Evolutionary conservation across 1,140 invertebrate species (phyloP).

Genomic region (Cataglyphis hispanica): DNA sequence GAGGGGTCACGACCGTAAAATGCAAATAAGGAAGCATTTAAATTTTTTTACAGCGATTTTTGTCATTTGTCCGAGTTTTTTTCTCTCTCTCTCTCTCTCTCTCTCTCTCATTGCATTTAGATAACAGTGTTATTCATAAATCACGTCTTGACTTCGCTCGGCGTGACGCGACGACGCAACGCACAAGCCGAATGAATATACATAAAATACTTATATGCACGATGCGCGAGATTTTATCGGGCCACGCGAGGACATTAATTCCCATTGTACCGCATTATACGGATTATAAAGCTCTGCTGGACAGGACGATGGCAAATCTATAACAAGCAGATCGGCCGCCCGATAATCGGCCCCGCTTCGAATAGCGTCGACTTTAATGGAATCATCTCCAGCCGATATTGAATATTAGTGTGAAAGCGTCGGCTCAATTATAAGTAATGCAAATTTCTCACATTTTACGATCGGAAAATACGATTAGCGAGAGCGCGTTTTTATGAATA

Average conservation of each 20-base stretch:
- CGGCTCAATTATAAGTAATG: slow-evolving; percentile 23
- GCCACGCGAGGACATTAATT: slow-evolving; percentile 70
- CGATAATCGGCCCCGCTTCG: slow-evolving; percentile 65
- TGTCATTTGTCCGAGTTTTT: slow-evolving; percentile 12
- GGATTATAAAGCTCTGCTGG: slow-evolving; percentile 67
- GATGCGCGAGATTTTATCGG: slow-evolving; percentile 69
- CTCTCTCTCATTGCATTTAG: slow-evolving; percentile 19
- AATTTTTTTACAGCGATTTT: slow-evolving; percentile 58
- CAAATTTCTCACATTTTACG: slow-evolving; percentile 8
- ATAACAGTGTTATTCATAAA: slow-evolving; percentile 64
- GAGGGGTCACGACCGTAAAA: slow-evolving; percentile 39
- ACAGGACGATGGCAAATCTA: slow-evolving; percentile 63
- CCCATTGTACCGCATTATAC: slow-evolving; percentile 73
- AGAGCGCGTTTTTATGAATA: not conserved
- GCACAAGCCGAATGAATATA: slow-evolving; percentile 66
- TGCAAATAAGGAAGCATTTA: slow-evolving; percentile 58
- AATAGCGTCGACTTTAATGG: slow-evolving; percentile 42
- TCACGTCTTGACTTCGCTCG: slow-evolving; percentile 67
- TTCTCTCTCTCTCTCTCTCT: no score
- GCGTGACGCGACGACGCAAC: slow-evolving; percentile 64
- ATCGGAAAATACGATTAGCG: slow-evolving; percentile 8
- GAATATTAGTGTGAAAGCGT: slow-evolving; percentile 37
- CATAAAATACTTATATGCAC: slow-evolving; percentile 66
- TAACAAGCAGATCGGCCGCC: slow-evolving; percentile 63
- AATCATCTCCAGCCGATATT: slow-evolving; percentile 45